These are phyloP conservation scores for Neodiprion virginianus DNA, from an alignment of 1,140 invertebrate genomes.

Conservation along the genomic window DNA sequence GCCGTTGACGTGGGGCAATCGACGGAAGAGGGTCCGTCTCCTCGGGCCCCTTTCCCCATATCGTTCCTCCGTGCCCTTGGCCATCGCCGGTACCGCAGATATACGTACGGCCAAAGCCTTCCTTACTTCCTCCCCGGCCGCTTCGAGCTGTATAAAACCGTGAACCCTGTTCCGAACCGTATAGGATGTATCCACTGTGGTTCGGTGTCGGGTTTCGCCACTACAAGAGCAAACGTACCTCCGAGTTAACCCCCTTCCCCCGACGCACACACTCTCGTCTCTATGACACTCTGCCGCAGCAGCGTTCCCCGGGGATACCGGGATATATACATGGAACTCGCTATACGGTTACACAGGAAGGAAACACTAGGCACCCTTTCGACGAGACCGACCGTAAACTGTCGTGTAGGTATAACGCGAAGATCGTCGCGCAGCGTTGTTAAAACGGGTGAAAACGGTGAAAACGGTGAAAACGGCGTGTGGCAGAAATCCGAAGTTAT, in stretches of 20 bases:
- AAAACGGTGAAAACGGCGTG: too few relatives aligned
- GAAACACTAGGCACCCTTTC: slow-evolving; percentile 51
- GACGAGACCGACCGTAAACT: too few relatives aligned
- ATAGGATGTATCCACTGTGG: slow-evolving; percentile 12
- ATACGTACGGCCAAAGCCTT: too few relatives aligned
- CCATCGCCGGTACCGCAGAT: background rate
- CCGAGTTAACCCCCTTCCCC: background rate
- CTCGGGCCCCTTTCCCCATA: too few relatives aligned
- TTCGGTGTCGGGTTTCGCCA: slow-evolving; percentile 4
- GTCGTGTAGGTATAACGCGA: background rate
- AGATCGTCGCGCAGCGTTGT: background rate
- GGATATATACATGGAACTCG: slow-evolving; percentile 35
- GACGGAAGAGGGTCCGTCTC: background rate
- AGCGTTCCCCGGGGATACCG: slow-evolving; percentile 24
- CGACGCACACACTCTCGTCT: too few relatives aligned
- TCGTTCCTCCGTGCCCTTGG: slow-evolving; percentile 5
- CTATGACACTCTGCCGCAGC: too few relatives aligned
- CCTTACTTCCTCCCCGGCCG: background rate
- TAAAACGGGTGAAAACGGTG: too few relatives aligned
- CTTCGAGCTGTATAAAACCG: background rate
- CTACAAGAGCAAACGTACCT: background rate
- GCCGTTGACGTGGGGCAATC: background rate
- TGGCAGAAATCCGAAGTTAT: too few relatives aligned
- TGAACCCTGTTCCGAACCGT: slow-evolving; percentile 1
- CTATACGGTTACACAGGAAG: slow-evolving; percentile 60